Evolutionary conservation across 2,888 invertebrate species (phyloP).

Genomic region (Acleris literana): DNA sequence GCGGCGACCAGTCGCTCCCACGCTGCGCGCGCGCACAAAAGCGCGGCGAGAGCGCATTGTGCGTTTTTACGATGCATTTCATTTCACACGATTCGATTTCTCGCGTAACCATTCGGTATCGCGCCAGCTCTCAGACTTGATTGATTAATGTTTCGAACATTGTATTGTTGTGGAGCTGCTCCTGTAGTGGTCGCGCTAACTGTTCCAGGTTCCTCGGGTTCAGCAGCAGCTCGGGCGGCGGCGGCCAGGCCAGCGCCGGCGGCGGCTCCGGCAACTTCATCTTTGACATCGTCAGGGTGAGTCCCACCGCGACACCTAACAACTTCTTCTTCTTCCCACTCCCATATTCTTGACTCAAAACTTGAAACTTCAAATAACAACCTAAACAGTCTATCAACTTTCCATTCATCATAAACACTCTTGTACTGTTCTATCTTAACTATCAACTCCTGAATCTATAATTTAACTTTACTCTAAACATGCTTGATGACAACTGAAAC

Average conservation of each 20-base stretch:
- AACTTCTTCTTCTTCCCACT: constrained; percentile 8
- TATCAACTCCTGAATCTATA: neutral
- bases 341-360: constrained; percentile 3
- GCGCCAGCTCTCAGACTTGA: constrained; percentile 33
- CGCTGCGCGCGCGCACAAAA: constrained; percentile 38
- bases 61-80: constrained; percentile 60
- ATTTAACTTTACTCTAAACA: neutral
- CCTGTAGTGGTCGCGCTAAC: neutral
- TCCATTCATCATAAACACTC: neutral
- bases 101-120: constrained; percentile 32
- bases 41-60: constrained; percentile 44
- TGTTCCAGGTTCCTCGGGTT: constrained; percentile 85
- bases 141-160: neutral
- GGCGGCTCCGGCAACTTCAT: constrained; percentile 94
- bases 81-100: constrained; percentile 68
- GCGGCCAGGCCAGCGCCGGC: constrained; percentile 73
- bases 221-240: constrained; percentile 79
- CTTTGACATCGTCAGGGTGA: constrained; percentile 94
- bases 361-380: constrained; percentile 4
- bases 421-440: neutral
- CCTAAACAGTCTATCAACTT: constrained; percentile 3
- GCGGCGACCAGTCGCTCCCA: constrained; percentile 9
- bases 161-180: neutral
- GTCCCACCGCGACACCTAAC: constrained; percentile 55
- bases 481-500: neutral